Base-by-base conservation (phyloP, 1,140 invertebrate genomes). In the Pseudomyrmex pallidus region DNA sequence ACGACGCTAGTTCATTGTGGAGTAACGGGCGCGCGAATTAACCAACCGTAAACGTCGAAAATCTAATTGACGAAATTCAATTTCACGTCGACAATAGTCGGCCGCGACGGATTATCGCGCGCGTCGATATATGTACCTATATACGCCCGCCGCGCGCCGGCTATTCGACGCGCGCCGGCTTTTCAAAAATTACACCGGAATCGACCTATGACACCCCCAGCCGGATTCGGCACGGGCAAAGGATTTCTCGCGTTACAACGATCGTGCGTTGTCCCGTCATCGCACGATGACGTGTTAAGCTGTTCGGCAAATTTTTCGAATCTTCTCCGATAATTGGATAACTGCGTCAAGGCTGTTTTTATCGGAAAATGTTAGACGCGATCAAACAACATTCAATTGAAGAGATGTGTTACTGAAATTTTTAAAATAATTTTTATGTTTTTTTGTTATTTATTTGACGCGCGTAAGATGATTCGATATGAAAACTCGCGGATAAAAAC, bases 41-140 rank as follows among this genome's bases (percentile, higher is more conserved):
- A 94, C 93, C 93, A 94, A 94, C 87, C 93, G 92, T 94, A 93
- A 94, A 94, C 90, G 90, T 86, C 80, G 89, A 90, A 86, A 88
- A 91, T 91, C 91, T 94, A 94, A 94, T 94, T 92, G 93, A 93
- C 91, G 80, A 94, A 91, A 94, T 94, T 94, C 90, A 92, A 94
- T 94, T 94, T 93, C 91, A 90, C 88, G 85, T 83, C 87, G 90
- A 94, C 92, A 93, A 94, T 93, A 63, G 80, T 22, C 25, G 35
- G 25, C 67, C 63, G 66, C 83, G 73, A 61, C 54, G 82, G 85
- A 87, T 87, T 85, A 89, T 77, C 85, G 73, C 46, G 74, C 72
- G 61, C 48, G 50, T 35, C 48, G 74, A 76, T 76, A 76, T 35
- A 20, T 56, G 44, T 35, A 35, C 35, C 35, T 35, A 35, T 35